Evolutionary conservation across 2,797 vertebrate genomes (phyloP).

Genomic region (Aldrovandia affinis): DNA sequence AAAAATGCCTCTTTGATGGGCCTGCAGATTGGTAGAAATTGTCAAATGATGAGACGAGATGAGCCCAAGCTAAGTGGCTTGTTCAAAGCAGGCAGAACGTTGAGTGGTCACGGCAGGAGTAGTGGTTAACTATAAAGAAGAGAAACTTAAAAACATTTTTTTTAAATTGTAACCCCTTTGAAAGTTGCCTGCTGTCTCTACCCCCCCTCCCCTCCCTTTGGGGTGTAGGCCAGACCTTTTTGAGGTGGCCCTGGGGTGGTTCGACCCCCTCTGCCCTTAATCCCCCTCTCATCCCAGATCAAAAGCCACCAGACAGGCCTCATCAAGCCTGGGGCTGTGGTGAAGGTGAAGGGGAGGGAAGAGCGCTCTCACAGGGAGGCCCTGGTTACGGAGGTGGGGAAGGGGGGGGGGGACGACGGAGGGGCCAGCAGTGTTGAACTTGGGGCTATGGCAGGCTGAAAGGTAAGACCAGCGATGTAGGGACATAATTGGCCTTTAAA

Average conservation of each 20-base stretch:
- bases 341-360: conserved; percentile 39
- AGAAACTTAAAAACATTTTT: too few species aligned
- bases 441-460: conserved; percentile 52
- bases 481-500: conserved; percentile 26
- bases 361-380: conserved; percentile 36
- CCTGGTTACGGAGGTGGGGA: neutral
- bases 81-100: neutral
- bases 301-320: conserved; percentile 54
- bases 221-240: neutral
- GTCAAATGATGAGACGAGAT: neutral
- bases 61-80: neutral
- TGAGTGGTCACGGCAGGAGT: neutral
- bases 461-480: conserved; percentile 46
- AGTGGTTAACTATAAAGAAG: neutral
- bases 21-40: neutral
- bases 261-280: conserved; percentile 60
- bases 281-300: conserved; percentile 62
- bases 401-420: conserved; percentile 41
- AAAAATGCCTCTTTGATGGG: neutral
- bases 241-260: conserved; percentile 46
- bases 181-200: neutral
- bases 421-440: conserved; percentile 27
- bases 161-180: neutral
- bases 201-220: neutral
- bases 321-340: conserved; percentile 53